Evolutionary conservation across 23 tunicate genomes (phyloP), one percentile per base, ranked within the genome.

Genomic region (Trididemnum miniatum): DNA sequence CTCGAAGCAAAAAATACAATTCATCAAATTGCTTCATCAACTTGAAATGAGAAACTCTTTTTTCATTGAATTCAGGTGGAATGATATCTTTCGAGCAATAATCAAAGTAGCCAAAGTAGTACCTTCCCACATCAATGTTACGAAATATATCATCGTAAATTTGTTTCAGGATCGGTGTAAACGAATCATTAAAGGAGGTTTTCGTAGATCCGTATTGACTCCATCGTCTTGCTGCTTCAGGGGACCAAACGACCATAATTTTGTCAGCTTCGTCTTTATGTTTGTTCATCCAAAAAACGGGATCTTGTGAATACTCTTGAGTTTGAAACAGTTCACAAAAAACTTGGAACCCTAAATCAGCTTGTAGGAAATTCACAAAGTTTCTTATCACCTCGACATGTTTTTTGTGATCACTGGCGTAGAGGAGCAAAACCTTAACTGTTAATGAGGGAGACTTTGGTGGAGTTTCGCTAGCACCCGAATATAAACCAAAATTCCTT

Each of bases 331-430:
- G 73, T 63, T 84, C 87, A 35, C 66, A 73, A 29, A 62, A 35
- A 1, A 89, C 95, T 51, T 71, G 65, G 39, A 89, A 86, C 20
- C 88, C 95, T 4, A 89, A 72, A 72, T 89, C 95, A 22, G 34
- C 34, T 34, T 83, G 76, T 20, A 89, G 85, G 71, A 77, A 89
- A 24, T 78, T 33, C 36, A 82, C 72, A 79, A 89, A 89, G 52
- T 65, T 65, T 23, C 49, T 51, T 4, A 89, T 59, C 1, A 72
- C 77, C 3, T 89, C 78, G 44, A 22, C 62, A 71, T 89, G 95
- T 29, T 85, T 40, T 37, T 69, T 33, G 59, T 83, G 85, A 24
- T 89, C 95, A 71, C 84, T 86, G 15, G 31, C 65, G 50, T 71
- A 89, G 28, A 89, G 5, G 31, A 69, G 37, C 7, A 69, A 69